These are phyloP conservation scores for Lateolabrax maculatus DNA, from an alignment of 2,797 vertebrate genomes.

Conservation along the genomic window DNA sequence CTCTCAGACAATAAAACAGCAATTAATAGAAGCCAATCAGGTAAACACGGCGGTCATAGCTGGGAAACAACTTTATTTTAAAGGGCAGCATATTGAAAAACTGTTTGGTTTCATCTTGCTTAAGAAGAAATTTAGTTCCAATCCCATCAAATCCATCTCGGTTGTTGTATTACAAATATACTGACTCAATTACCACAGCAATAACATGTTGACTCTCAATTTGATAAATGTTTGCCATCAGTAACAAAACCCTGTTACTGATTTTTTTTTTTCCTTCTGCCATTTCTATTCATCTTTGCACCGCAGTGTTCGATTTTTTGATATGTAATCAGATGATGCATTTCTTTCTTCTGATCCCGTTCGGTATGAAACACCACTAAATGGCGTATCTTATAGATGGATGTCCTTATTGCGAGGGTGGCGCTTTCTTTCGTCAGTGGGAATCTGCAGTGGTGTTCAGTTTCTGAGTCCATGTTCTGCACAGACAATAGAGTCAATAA, in stretches of 20 bases:
- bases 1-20: conserved; percentile 13
- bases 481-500: conserved; percentile 34
- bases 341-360: conserved; percentile 11
- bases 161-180: conserved; percentile 14
- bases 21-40: conserved; percentile 47
- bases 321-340: conserved; percentile 25
- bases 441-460: conserved; percentile 9
- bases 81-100: conserved; percentile 25
- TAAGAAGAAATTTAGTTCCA: conserved; percentile 25
- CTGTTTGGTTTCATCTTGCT: conserved; percentile 27
- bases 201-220: conserved; percentile 20
- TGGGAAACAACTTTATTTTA: background rate
- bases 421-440: conserved; percentile 23
- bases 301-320: background rate
- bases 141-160: conserved; percentile 44
- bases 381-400: conserved; percentile 29
- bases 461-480: conserved; percentile 14
- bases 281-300: background rate
- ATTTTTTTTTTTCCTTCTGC: background rate
- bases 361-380: conserved; percentile 24
- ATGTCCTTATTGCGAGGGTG: conserved; percentile 13
- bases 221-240: conserved; percentile 8
- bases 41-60: conserved; percentile 25
- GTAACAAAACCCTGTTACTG: background rate
- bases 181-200: background rate